These are phyloP conservation scores for Cataglyphis rosenhaueri DNA, from an alignment of 2,888 invertebrate genomes.

Conservation along the genomic window DNA sequence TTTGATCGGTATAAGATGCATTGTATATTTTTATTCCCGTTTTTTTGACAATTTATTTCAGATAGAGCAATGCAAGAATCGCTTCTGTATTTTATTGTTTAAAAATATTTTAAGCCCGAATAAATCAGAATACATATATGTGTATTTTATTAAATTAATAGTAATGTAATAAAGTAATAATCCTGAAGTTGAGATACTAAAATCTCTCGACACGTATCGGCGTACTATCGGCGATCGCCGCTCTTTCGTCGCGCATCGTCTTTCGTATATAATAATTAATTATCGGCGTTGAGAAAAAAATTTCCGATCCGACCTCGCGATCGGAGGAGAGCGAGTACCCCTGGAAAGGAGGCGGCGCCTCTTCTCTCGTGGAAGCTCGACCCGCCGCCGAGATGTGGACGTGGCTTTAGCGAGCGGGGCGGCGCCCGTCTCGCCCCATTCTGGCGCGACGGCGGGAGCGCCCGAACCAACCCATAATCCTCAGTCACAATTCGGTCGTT, in stretches of 20 bases:
- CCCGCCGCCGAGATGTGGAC: conserved; percentile 40
- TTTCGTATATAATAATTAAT: conserved; percentile 29
- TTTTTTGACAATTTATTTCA: background rate
- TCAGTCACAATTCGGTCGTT: conserved; percentile 80
- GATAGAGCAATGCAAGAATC: background rate
- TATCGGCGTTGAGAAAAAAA: conserved; percentile 8
- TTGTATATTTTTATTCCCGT: background rate
- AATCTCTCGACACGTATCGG: background rate
- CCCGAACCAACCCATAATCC: conserved; percentile 67
- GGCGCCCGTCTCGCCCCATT: conserved; percentile 46
- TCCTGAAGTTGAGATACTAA: background rate
- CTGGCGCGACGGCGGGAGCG: conserved; percentile 67
- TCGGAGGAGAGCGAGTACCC: conserved; percentile 1
- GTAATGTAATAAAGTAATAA: background rate
- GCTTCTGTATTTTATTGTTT: background rate
- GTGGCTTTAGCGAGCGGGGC: conserved; percentile 28
- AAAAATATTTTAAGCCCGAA: background rate
- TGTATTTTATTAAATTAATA: background rate
- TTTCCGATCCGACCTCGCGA: conserved; percentile 17
- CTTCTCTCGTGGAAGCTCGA: conserved; percentile 41
- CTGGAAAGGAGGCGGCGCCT: conserved; percentile 59
- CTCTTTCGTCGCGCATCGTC: background rate
- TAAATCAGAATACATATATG: background rate
- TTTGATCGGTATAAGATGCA: background rate
- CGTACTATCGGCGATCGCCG: background rate